Base-by-base conservation (phyloP, 2,113 vertebrate genomes). In the Xiphias gladius region DNA sequence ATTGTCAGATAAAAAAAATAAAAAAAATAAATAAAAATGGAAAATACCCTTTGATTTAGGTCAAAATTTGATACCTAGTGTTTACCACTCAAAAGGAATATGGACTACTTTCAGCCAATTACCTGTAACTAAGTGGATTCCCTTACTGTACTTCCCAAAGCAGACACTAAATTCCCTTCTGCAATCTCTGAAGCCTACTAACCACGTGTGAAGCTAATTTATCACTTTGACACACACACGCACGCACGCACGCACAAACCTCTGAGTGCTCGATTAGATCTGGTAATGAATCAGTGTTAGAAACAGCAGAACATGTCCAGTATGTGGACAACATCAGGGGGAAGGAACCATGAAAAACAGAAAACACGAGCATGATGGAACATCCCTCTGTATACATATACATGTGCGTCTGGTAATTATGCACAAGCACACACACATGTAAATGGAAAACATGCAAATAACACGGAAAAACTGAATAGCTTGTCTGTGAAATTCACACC, bases 141-240 rank as follows among this genome's bases (percentile, higher is more conserved):
- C 62, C 76, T 71, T 11, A 50, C 24, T 77, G 65, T 61, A 54
- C n/a, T 86, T 91, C 85, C 66, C 70, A 86, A 74, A 75, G 48
- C 39, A 73, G 37, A 78, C 43, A 61, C 55, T 46, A 37, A 65
- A 69, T 69, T 86, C 57, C 59, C 24, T n/a, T 78, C 37, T 2
- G 26, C 17, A 65, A 43, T 73, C 46, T 30, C 11, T 65, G 39
- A 50, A 79, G 39, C 16, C 43, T 52, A 48, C 39, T 13, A 50
- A 77, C 72, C 79, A 73, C 69, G 39, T 79, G 55, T 73, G 65
- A 32, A 66, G 24, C 72, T 28, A 74, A 69, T 46, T 61, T 68
- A 78, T 75, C 61, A 84, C 74, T 58, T 50, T 69, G 50, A 41
- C 12, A 13, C 67, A 32, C 69, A 7, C 59, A 54, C 35, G n/a